phyloP scores from a whole-genome alignment of 2,888 invertebrate species.

The Liodrosophila aerea region DNA sequence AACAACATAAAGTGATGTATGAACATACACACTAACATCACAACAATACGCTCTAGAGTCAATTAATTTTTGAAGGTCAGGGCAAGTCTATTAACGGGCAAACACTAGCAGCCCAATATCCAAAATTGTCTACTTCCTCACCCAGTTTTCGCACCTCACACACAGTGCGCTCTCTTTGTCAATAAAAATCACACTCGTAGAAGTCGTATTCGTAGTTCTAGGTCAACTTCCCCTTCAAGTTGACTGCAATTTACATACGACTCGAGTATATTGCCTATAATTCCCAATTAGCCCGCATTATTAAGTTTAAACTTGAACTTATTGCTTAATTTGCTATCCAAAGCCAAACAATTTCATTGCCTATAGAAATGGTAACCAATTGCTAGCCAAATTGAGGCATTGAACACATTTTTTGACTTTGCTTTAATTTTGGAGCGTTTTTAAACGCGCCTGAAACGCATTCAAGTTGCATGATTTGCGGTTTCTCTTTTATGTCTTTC shows the following conservation, averaged over 20 bases:
- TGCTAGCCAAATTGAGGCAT: constrained; percentile 19
- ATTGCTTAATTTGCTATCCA: constrained; percentile 31
- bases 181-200: constrained; percentile 1
- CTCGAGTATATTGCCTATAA: constrained; percentile 25
- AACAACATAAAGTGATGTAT: constrained; percentile 49
- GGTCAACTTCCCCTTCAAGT: constrained; percentile 46
- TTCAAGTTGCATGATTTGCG: constrained; percentile 46
- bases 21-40: constrained; percentile 20
- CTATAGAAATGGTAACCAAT: constrained; percentile 22
- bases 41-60: constrained; percentile 29
- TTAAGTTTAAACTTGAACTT: constrained; percentile 71
- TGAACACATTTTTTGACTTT: constrained; percentile 15
- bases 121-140: constrained; percentile 63
- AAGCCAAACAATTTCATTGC: constrained; percentile 39
- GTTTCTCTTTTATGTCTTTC: constrained; percentile 7
- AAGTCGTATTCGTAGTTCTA: constrained; percentile 47
- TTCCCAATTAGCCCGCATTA: constrained; percentile 71
- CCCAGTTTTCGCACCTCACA: constrained; percentile 58
- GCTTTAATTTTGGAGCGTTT: constrained; percentile 27
- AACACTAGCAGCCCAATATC: constrained; percentile 35
- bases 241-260: constrained; percentile 61
- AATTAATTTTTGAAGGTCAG: constrained; percentile 71
- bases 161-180: constrained; percentile 39
- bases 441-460: constrained; percentile 39
- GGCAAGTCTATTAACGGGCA: constrained; percentile 56